Percentiles rank a stretch among this genome's conserved stretches.
phyloP scores from a whole-genome alignment of 1,140 invertebrate genomes.

The Brachionus rotundiformis region DNA sequence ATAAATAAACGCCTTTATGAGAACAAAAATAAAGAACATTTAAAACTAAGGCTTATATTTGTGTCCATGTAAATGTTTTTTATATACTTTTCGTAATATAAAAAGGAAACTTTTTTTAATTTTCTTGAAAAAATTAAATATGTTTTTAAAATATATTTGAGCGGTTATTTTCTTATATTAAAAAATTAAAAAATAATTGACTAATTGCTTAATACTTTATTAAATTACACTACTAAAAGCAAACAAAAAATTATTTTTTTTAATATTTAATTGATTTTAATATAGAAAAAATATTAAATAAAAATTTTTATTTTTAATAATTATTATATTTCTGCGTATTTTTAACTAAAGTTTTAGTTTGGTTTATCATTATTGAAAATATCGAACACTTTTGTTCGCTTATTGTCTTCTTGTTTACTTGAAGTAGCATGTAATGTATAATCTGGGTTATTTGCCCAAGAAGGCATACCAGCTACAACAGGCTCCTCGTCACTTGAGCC shows the following conservation, averaged over 20 bases:
- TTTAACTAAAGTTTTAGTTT: not conserved
- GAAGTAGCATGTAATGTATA: constrained; percentile 30
- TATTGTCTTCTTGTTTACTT: not conserved
- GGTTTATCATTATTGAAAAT: not conserved
- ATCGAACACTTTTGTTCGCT: constrained; percentile 8
- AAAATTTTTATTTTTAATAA: not conserved
- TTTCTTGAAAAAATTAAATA: too few species aligned
- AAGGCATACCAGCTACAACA: not conserved
- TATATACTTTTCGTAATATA: too few species aligned
- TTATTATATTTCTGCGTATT: not conserved
- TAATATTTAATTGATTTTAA: too few species aligned
- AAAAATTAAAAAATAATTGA: too few species aligned
- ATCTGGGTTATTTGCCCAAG: constrained; percentile 41
- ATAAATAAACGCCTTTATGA: not conserved
- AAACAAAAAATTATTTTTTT: too few species aligned
- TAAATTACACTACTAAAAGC: too few species aligned
- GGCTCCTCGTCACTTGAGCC: not conserved
- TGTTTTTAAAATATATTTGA: too few species aligned
- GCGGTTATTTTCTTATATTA: too few species aligned
- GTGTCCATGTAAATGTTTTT: too few species aligned
- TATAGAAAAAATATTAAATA: too few species aligned
- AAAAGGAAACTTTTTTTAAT: too few species aligned
- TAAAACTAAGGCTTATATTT: not conserved
- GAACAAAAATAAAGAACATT: not conserved
- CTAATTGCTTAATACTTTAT: too few species aligned